Conservation (phyloP, 1,140 invertebrate species). For the Trichomalopsis sarcophagae region DNA sequence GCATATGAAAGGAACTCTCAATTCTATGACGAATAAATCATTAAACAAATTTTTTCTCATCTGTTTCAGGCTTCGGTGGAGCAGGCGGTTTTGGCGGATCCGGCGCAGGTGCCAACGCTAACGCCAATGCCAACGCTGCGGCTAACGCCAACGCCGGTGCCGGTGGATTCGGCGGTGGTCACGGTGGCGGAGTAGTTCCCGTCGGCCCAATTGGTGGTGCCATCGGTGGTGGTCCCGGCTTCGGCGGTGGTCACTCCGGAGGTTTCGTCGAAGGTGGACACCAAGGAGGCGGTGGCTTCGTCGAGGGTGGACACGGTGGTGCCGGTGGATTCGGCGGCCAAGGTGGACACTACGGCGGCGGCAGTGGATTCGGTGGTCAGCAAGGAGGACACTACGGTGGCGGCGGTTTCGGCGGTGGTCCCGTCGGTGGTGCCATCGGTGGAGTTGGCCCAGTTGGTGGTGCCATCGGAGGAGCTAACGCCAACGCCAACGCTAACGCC, state of each 20-base stretch:
- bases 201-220: slow-evolving; percentile 1
- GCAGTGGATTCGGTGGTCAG: neutral
- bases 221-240: slow-evolving; percentile 27
- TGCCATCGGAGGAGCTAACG: neutral
- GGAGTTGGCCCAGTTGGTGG: neutral
- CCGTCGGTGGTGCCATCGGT: neutral
- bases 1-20: neutral
- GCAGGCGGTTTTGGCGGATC: slow-evolving; percentile 18
- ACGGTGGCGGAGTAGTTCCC: neutral
- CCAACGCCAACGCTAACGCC: slow-evolving; percentile 1
- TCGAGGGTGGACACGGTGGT: neutral
- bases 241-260: slow-evolving; percentile 31
- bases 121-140: slow-evolving; percentile 22
- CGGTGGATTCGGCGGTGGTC: slow-evolving; percentile 36
- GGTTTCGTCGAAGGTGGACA: slow-evolving; percentile 10
- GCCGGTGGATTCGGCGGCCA: neutral
- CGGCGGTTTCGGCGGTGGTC: neutral
- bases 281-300: slow-evolving; percentile 41
- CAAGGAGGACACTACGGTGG: neutral
- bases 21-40: neutral
- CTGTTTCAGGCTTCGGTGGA: slow-evolving; percentile 27
- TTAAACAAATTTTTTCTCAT: neutral
- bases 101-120: slow-evolving; percentile 15
- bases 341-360: neutral
- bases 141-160: neutral